phyloP scores from a whole-genome alignment of 1,140 invertebrate genomes.

The Drosophila athabasca region DNA sequence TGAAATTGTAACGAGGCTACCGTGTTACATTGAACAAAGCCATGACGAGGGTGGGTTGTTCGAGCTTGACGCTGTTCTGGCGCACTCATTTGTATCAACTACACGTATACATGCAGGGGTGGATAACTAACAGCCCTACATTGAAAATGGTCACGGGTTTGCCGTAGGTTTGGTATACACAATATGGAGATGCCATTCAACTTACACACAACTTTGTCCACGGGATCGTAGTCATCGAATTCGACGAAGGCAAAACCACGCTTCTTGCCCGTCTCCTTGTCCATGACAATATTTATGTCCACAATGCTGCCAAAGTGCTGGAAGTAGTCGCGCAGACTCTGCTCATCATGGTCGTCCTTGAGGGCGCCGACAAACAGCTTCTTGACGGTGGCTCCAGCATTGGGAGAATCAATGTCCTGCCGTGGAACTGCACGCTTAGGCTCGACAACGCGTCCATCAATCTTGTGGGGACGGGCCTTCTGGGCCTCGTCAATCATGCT shows the following conservation, averaged over 20 bases:
- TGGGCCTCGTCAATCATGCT: constrained; percentile 98
- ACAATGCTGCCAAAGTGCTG: constrained; percentile 92
- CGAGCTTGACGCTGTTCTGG: constrained; percentile 31
- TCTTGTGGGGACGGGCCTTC: constrained; percentile 90
- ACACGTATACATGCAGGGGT: constrained; percentile 1
- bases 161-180: background rate
- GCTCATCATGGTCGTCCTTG: constrained; percentile 94
- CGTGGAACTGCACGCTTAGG: constrained; percentile 98
- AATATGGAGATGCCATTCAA: constrained; percentile 16
- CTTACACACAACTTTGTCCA: constrained; percentile 96
- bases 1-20: constrained; percentile 72
- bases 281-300: constrained; percentile 94
- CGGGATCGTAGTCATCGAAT: constrained; percentile 98
- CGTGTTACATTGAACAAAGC: constrained; percentile 67
- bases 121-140: constrained; percentile 49
- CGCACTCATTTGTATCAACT: constrained; percentile 11
- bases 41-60: constrained; percentile 3
- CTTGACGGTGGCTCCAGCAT: constrained; percentile 96
- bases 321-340: constrained; percentile 94
- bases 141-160: background rate
- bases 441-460: constrained; percentile 94
- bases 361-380: constrained; percentile 97
- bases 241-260: constrained; percentile 97
- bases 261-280: constrained; percentile 95
- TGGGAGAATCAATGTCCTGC: constrained; percentile 94